phyloP scores from a whole-genome alignment of 2,113 vertebrate species.

The Apteryx owenii region DNA sequence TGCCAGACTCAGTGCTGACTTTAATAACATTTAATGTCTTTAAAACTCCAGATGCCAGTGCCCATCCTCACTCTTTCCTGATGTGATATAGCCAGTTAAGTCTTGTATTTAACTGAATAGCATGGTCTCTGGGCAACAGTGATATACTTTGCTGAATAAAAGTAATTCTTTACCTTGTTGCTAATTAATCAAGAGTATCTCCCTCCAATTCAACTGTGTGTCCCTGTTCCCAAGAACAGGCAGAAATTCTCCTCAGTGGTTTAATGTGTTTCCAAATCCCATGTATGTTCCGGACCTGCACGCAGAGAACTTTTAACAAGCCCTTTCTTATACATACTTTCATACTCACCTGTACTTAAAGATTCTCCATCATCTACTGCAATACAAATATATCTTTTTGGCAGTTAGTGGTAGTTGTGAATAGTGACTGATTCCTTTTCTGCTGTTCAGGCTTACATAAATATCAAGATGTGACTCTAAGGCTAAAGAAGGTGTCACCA shows the following conservation, averaged over 20 bases:
- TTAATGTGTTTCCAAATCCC: background rate
- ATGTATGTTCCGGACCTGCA: background rate
- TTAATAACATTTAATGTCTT: background rate
- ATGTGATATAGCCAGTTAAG: fast-evolving
- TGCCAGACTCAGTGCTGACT: background rate
- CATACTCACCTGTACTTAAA: background rate
- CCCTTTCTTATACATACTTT: background rate
- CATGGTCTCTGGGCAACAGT: background rate
- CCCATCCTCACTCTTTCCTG: background rate
- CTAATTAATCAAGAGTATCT: background rate
- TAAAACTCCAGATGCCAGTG: background rate
- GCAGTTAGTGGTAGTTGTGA: background rate
- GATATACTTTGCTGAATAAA: background rate
- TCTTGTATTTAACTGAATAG: background rate
- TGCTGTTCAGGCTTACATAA: background rate
- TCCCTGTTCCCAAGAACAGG: background rate
- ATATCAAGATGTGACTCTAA: background rate
- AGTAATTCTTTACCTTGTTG: background rate
- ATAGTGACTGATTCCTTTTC: background rate
- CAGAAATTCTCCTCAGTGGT: background rate
- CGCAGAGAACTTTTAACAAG: background rate
- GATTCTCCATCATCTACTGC: background rate
- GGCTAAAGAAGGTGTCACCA: background rate
- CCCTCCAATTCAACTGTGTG: background rate
- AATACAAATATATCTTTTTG: background rate